Evolutionary conservation across 1,140 invertebrate species (phyloP), one percentile per base, ranked within the genome.

Genomic region (Leguminivora glycinivorella): DNA sequence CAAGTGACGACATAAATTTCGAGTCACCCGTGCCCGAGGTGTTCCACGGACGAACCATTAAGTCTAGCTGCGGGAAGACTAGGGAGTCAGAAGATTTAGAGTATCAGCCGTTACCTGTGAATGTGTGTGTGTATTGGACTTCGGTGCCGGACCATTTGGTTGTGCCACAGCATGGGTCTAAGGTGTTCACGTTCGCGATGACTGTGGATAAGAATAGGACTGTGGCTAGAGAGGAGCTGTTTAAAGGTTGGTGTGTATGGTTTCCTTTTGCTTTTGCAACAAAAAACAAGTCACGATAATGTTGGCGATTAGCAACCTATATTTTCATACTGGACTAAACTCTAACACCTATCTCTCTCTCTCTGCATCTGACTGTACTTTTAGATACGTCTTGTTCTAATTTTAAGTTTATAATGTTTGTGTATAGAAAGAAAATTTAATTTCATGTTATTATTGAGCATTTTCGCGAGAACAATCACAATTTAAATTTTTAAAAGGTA

Each of bases 151-250:
- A 91, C 63, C 84, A 92, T 67, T 58, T 93, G 24, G 83, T 92
- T 12, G 90, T 93, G 47, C 75, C 85, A 9, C 79, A 90, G 71
- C 84, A 89, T 78, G 78, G 78, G 17, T 78, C 80, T 73, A 74
- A 77, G 77, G 79, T 92, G n/a, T 89, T 93, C 67, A 92, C 92
- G 0, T 90, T 93, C 67, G 78, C 90, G 0, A 92, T 94, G 83
- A 91, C 92, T 0, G 91, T 87, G 2, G 93, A 93, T 77, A 87
- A 87, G 2, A 85, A 92, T n/a, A 85, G 81, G 43, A 87, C 79
- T 38, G 82, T 93, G 0, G 93, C 93, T 0, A 88, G 85, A 29
- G 78, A 89, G 56, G 93, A 94, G 71, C 85, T 93, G 38, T 71
- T 90, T 19, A 88, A 92, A 87, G 91, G 92, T 93, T 77, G 79